Evolutionary conservation across 92 coral and sea anemone species (phyloP).

Genomic region (Zoanthus gigantus): DNA sequence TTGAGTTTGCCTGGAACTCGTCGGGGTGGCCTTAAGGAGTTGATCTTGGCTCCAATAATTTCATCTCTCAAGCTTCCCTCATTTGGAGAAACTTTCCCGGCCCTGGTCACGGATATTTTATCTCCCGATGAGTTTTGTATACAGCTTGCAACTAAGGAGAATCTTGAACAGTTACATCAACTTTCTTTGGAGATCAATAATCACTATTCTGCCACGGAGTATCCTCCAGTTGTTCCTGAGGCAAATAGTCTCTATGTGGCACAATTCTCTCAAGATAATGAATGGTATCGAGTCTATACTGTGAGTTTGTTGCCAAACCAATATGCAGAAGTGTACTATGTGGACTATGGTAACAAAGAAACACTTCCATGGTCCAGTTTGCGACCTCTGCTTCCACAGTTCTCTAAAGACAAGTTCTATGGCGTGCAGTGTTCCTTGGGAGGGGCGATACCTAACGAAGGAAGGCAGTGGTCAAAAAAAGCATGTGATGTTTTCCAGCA

Average conservation of each 20-base stretch:
- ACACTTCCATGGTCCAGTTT: constrained; percentile 49
- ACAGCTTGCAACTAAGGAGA: constrained; percentile 60
- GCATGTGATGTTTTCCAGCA: constrained; percentile 68
- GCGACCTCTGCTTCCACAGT: constrained; percentile 61
- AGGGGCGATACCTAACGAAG: constrained; percentile 56
- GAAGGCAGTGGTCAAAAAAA: constrained; percentile 66
- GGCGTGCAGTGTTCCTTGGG: constrained; percentile 65
- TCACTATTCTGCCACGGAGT: constrained; percentile 35
- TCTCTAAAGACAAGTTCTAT: constrained; percentile 31
- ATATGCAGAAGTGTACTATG: constrained; percentile 61
- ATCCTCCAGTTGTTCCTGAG: constrained; percentile 53
- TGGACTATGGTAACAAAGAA: constrained; percentile 76
- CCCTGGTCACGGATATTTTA: constrained; percentile 52
- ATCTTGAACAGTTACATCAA: constrained; percentile 47
- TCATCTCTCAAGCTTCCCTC: constrained; percentile 53
- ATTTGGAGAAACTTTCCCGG: constrained; percentile 48
- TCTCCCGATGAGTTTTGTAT: constrained; percentile 55
- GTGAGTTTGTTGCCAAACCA: constrained; percentile 37
- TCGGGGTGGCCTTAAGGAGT: not conserved
- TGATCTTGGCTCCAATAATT: constrained; percentile 38
- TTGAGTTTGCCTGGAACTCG: not conserved
- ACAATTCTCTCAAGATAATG: constrained; percentile 65
- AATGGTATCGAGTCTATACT: constrained; percentile 72
- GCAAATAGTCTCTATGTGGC: constrained; percentile 52
- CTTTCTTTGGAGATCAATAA: constrained; percentile 46